Evolutionary conservation across 2,113 vertebrate species (phyloP).

Genomic region (Callipepla californica): DNA sequence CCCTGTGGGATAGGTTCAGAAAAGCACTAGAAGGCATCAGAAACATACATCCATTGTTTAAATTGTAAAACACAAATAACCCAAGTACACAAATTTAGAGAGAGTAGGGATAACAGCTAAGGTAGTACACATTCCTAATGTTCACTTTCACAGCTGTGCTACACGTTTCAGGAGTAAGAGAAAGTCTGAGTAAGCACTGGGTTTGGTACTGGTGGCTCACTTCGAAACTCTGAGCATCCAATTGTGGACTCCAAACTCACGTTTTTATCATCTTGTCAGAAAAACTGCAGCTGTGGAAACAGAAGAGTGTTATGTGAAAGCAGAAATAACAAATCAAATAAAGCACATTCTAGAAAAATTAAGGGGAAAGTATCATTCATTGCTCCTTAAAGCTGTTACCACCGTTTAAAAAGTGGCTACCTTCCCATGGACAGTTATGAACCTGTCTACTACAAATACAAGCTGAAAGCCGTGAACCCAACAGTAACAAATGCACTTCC

Average conservation of each 20-base stretch:
- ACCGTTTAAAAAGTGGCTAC: not conserved
- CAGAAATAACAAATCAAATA: fast-evolving
- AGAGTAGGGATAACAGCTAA: slow-evolving; percentile 90
- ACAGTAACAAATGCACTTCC: not conserved
- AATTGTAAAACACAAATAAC: slow-evolving; percentile 86
- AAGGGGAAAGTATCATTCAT: not conserved
- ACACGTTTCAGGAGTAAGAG: slow-evolving; percentile 90
- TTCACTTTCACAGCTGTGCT: slow-evolving; percentile 98
- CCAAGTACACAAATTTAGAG: slow-evolving; percentile 84
- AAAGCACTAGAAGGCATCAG: slow-evolving; percentile 85
- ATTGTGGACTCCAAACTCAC: slow-evolving; percentile 84
- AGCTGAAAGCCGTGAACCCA: not conserved
- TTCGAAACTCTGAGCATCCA: slow-evolving; percentile 83
- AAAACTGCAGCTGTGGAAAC: slow-evolving; percentile 79
- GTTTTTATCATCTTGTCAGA: slow-evolving; percentile 79
- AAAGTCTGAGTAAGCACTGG: slow-evolving; percentile 83
- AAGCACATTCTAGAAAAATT: not conserved
- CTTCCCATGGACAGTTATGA: not conserved
- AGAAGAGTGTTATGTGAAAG: slow-evolving; percentile 58
- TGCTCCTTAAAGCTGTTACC: not conserved
- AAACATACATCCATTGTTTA: slow-evolving; percentile 91
- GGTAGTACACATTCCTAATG: slow-evolving; percentile 91
- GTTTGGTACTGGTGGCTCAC: slow-evolving; percentile 81
- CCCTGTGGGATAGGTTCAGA: slow-evolving; percentile 77
- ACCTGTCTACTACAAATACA: not conserved